These are phyloP conservation scores for Caenorhabditis virilis DNA, from an alignment of 2,888 invertebrate species.

Conservation along the genomic window DNA sequence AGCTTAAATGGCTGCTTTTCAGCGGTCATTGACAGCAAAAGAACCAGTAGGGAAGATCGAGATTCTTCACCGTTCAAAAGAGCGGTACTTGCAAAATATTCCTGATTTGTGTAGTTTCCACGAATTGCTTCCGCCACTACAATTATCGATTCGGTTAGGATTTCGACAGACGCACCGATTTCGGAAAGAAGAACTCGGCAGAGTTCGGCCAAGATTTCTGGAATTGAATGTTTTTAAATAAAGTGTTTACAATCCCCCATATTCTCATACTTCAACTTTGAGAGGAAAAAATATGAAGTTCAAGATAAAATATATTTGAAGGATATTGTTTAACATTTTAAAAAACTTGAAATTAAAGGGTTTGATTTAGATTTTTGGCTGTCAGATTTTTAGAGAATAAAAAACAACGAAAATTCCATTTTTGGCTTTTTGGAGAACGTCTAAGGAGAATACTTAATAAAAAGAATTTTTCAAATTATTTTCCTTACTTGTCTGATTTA, in stretches of 20 bases:
- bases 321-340: too few species aligned
- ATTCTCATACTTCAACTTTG: too few species aligned
- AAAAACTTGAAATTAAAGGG: background rate
- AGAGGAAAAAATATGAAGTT: too few species aligned
- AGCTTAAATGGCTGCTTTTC: constrained; percentile 90
- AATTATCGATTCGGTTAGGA: constrained; percentile 78
- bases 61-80: constrained; percentile 28
- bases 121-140: constrained; percentile 92
- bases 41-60: constrained; percentile 86
- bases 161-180: constrained; percentile 88
- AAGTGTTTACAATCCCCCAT: too few species aligned
- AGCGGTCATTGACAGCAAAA: constrained; percentile 97
- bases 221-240: too few species aligned
- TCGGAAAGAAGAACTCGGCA: constrained; percentile 91
- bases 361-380: background rate
- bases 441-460: too few species aligned
- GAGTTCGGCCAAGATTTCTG: constrained; percentile 78
- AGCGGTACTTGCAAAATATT: constrained; percentile 78
- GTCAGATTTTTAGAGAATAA: background rate
- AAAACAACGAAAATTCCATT: background rate
- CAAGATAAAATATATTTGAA: too few species aligned
- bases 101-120: constrained; percentile 87
- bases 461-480: too few species aligned
- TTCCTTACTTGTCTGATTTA: constrained; percentile 79
- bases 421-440: too few species aligned